Evolutionary conservation across 1,140 invertebrate genomes (phyloP), one percentile per base, ranked within the genome.

Genomic region (Pissodes strobi): DNA sequence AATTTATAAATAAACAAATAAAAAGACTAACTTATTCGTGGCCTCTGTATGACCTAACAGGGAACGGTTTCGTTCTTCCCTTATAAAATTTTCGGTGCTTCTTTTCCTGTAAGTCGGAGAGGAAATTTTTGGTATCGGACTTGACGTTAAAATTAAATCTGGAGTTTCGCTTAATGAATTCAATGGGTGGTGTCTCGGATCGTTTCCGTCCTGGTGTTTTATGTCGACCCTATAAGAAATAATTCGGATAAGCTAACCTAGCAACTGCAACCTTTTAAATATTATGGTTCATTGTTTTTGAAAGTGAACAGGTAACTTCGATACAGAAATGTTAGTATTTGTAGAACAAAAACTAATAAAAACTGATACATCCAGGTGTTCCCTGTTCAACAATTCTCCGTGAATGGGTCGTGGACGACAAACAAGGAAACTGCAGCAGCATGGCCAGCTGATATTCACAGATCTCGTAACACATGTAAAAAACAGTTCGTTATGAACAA

Each of bases 91-190:
- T 39, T 73, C 67, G 9, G 69, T 72, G 17, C 49, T 64, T 15
- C 56, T 51, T 34, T 65, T 68, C 13, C 58, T 62, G 30, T 64
- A 64, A 17, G 63, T 67, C 18, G 71, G 68, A 2, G 72, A 69
- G 9, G 61, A 48, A 9, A 67, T 38, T 23, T 59, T 59, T 18
- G 66, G 68, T 6, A 72, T 15, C 1, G 74, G 76, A 72, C 71
- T 75, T 61, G 74, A 74, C 25, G 76, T 75, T n/a, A 77, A 45
- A 25, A 78, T 76, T 45, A 78, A 63, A 69, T 78, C 76, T 1
- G 76, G 76, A 1, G 75, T 77, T 63, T 78, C 71, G 6, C 70
- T 71, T 13, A 77, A 60, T 34, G 17, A 37, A 51, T 56, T 52
- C 25, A 27, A 58, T 6, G 22, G 6, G 17, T 38, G 30, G 21